phyloP scores from a whole-genome alignment of 2,113 vertebrate species.

The Chamaea fasciata region DNA sequence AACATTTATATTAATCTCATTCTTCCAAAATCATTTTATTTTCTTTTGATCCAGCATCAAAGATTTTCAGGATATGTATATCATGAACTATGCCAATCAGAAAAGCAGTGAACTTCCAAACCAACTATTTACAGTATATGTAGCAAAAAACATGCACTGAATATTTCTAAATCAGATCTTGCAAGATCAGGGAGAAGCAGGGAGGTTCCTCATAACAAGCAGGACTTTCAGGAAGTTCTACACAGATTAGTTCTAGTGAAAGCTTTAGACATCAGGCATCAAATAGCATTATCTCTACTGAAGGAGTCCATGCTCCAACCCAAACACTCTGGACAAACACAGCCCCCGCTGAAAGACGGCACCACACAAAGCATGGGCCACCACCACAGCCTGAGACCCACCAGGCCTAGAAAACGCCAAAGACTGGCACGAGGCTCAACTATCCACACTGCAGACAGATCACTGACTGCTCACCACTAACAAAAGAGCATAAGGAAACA shows the following conservation, averaged over 20 bases:
- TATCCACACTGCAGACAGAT: not conserved
- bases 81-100: not conserved
- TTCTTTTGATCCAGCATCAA: slow-evolving; percentile 45
- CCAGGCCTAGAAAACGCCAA: not conserved
- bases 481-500: not conserved
- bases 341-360: not conserved
- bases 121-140: not conserved
- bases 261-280: not conserved
- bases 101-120: not conserved
- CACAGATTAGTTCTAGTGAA: not conserved
- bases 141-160: not conserved
- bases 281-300: not conserved
- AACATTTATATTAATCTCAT: not conserved
- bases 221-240: not conserved
- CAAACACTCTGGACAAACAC: not conserved
- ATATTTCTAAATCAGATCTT: not conserved
- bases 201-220: not conserved
- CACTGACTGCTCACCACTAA: not conserved
- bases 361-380: not conserved
- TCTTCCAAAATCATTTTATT: not conserved
- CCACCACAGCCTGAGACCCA: not conserved
- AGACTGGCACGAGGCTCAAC: not conserved
- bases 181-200: not conserved
- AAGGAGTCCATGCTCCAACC: not conserved
- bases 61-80: not conserved